Conservation (phyloP, 2,888 invertebrate species). For the Zygaena filipendulae region DNA sequence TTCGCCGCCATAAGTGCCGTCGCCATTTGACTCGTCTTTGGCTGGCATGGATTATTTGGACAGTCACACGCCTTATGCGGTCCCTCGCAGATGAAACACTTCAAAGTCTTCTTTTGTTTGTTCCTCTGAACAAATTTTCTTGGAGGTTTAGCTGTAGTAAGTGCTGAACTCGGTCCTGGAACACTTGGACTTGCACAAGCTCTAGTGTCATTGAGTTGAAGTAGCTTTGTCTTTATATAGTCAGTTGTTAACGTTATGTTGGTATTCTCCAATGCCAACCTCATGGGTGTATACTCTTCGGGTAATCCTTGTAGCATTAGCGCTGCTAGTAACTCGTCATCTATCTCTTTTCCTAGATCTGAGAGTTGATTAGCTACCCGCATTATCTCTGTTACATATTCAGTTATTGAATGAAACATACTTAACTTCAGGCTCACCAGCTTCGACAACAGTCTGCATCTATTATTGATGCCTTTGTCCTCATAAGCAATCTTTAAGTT, state of each 20-base stretch:
- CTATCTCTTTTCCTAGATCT: not conserved
- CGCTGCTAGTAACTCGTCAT: not conserved
- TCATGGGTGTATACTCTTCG: not conserved
- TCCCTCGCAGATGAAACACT: constrained; percentile 1
- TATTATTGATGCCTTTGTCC: not conserved
- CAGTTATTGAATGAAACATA: not conserved
- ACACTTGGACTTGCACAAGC: not conserved
- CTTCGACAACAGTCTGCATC: not conserved
- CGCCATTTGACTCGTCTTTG: no score
- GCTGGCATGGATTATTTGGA: not conserved
- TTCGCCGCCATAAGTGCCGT: not conserved
- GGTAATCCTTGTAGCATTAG: not conserved
- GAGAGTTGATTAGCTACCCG: not conserved
- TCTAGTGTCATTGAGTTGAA: not conserved
- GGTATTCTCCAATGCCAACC: not conserved
- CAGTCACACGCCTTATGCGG: not conserved
- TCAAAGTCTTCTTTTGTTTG: not conserved
- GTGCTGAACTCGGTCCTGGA: not conserved
- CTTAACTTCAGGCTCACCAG: not conserved
- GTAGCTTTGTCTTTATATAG: not conserved
- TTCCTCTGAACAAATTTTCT: not conserved
- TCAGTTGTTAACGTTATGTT: not conserved
- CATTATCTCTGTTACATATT: not conserved
- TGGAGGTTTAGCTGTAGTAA: not conserved
- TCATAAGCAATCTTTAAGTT: not conserved